phyloP scores from a whole-genome alignment of 1,140 invertebrate species.

The Drosophila insularis region DNA sequence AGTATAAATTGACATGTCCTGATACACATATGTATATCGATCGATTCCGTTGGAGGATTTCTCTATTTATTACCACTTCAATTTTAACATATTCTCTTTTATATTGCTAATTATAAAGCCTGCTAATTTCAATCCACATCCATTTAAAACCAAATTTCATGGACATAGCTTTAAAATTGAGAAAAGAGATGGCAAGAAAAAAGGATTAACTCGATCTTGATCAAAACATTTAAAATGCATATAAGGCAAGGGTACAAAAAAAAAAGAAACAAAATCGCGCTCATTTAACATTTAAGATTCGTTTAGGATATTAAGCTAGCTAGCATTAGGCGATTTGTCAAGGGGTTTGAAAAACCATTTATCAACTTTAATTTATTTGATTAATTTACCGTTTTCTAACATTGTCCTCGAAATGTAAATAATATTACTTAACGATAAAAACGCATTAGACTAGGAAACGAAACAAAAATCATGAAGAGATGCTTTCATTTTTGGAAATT shows the following conservation, averaged over 20 bases:
- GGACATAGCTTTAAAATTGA: background rate
- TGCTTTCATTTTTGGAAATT: background rate
- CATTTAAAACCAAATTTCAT: background rate
- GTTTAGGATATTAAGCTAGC: background rate
- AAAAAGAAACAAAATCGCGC: background rate
- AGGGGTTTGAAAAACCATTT: background rate
- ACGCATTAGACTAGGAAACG: background rate
- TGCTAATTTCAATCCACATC: too few species aligned
- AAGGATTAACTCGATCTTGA: background rate
- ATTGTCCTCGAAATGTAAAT: conserved; percentile 5
- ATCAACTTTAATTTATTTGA: background rate
- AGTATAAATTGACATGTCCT: too few species aligned
- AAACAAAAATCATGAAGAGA: background rate
- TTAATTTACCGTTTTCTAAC: background rate
- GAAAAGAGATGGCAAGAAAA: background rate
- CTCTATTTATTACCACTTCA: too few species aligned
- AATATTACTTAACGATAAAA: background rate
- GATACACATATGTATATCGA: too few species aligned
- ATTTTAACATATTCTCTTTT: too few species aligned
- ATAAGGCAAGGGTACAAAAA: background rate
- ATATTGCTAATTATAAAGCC: too few species aligned
- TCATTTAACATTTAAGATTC: background rate
- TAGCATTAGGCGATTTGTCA: background rate
- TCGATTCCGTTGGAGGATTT: too few species aligned
- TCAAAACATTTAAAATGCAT: background rate